These are phyloP conservation scores for Marmota monax DNA, from an alignment of 2,113 vertebrate genomes.

Conservation along the genomic window DNA sequence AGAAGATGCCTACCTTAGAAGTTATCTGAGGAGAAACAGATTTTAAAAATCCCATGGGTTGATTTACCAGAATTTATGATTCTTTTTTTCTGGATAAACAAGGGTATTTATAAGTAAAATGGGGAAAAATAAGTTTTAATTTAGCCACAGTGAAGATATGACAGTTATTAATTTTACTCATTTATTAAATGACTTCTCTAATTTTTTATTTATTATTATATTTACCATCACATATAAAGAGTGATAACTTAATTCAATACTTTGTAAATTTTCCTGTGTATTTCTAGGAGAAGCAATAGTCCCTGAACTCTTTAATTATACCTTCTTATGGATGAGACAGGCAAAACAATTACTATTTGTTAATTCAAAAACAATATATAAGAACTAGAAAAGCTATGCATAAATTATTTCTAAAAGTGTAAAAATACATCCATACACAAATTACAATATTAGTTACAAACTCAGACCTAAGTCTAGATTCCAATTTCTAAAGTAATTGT, in stretches of 20 bases:
- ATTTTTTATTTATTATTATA: neutral
- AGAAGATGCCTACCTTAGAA: neutral
- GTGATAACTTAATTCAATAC: neutral
- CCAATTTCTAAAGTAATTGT: neutral
- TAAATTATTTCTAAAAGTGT: neutral
- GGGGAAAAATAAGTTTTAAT: conserved; percentile 46
- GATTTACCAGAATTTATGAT: neutral
- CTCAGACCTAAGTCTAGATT: neutral
- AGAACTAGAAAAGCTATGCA: neutral
- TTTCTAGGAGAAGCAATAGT: neutral
- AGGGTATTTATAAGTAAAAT: neutral
- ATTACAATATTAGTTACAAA: neutral
- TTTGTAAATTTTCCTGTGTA: neutral
- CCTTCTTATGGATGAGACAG: neutral
- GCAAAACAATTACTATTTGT: neutral
- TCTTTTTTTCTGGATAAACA: neutral
- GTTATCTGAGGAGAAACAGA: neutral
- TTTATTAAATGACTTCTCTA: neutral
- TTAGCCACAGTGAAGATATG: neutral
- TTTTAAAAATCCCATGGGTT: neutral
- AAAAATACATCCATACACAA: neutral
- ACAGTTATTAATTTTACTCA: neutral
- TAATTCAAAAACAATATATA: neutral
- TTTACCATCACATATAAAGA: neutral
- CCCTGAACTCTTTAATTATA: neutral